Evolutionary conservation across 2,113 vertebrate species (phyloP).

Genomic region (Ptychochromis oligacanthus): DNA sequence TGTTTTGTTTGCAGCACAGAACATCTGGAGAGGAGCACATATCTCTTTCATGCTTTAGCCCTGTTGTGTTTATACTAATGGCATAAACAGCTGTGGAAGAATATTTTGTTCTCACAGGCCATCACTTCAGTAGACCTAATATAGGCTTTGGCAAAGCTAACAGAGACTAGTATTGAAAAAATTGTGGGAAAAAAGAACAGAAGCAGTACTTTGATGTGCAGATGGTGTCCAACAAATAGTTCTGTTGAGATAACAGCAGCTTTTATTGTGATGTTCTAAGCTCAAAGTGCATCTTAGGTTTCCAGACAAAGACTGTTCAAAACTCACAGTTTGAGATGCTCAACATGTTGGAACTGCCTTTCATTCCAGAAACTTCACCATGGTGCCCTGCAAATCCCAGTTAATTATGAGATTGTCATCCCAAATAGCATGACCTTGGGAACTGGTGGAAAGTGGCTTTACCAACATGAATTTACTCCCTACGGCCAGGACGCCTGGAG

Average conservation of each 20-base stretch:
- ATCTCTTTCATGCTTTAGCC: slow-evolving; percentile 2
- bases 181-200: not conserved
- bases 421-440: slow-evolving; percentile 69
- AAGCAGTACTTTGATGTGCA: slow-evolving; percentile 59
- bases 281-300: slow-evolving; percentile 62
- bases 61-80: slow-evolving; percentile 49
- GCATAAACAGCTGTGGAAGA: slow-evolving; percentile 36
- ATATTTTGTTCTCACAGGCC: slow-evolving; percentile 41
- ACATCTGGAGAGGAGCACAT: slow-evolving; percentile 48
- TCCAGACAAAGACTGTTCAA: slow-evolving; percentile 50
- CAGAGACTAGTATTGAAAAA: slow-evolving; percentile 33
- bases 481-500: not conserved
- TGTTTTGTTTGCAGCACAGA: slow-evolving; percentile 35
- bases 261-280: slow-evolving; percentile 63
- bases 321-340: slow-evolving; percentile 46
- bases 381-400: slow-evolving; percentile 61
- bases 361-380: slow-evolving; percentile 54
- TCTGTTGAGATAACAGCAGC: slow-evolving; percentile 45
- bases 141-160: slow-evolving; percentile 28
- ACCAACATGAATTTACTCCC: slow-evolving; percentile 50
- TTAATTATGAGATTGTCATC: slow-evolving; percentile 66
- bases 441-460: slow-evolving; percentile 58
- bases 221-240: slow-evolving; percentile 41
- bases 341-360: slow-evolving; percentile 48
- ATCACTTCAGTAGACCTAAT: slow-evolving; percentile 26